Conservation (phyloP, 2,797 vertebrate species). For the Nothura maculosa region DNA sequence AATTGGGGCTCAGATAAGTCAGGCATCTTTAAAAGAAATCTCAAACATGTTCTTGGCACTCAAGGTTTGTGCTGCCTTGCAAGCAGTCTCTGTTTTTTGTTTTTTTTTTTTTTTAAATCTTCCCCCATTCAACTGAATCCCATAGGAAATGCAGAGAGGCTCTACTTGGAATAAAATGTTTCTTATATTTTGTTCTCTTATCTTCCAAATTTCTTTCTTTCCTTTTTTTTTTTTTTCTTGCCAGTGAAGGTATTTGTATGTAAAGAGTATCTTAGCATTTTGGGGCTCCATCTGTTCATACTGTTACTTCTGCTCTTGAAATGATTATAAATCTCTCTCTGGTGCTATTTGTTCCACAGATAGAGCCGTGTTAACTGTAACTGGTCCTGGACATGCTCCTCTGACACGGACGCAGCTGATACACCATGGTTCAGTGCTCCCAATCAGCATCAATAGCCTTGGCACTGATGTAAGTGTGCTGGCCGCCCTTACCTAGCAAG, state of each 20-base stretch:
- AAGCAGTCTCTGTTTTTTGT: not conserved
- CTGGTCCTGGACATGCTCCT: not conserved
- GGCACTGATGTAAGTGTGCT: not conserved
- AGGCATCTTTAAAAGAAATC: conserved; percentile 33
- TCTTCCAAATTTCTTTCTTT: not conserved
- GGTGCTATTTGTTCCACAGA: not conserved
- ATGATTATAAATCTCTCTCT: conserved; percentile 6
- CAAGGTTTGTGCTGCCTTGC: not conserved
- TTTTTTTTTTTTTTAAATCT: not conserved
- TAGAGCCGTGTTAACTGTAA: not conserved
- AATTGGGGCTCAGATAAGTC: conserved; percentile 25
- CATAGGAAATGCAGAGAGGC: not conserved
- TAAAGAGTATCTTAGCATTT: not conserved
- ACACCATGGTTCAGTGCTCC: not conserved
- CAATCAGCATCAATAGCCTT: not conserved
- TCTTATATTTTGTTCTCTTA: not conserved
- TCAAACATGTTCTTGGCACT: conserved; percentile 20
- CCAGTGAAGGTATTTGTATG: not conserved
- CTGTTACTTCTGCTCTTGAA: not conserved
- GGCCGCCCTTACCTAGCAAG: not conserved
- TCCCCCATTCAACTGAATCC: not conserved
- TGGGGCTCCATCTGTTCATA: not conserved
- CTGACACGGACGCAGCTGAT: not conserved
- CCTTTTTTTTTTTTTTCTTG: no score
- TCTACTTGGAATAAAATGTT: not conserved